These are phyloP conservation scores for Gobio occitaniae DNA, from an alignment of 2,797 vertebrate genomes.

Conservation along the genomic window DNA sequence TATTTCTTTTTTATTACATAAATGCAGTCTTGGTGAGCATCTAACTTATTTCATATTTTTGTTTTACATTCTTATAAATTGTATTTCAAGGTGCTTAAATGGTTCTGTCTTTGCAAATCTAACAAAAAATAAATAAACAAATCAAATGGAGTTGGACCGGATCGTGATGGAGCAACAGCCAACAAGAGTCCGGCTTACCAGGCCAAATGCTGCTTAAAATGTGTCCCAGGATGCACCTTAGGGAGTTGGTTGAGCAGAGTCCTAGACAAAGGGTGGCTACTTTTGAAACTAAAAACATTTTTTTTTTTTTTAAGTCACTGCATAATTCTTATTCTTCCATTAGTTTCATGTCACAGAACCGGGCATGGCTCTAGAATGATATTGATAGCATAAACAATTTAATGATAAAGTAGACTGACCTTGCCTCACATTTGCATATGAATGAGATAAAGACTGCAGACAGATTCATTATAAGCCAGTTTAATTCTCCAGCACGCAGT, in stretches of 20 bases:
- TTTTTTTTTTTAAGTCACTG: background rate
- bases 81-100: background rate
- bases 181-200: background rate
- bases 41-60: background rate
- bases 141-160: background rate
- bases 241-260: background rate
- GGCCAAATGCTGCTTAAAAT: constrained; percentile 16
- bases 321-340: background rate
- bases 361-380: background rate
- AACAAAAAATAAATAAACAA: background rate
- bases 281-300: no score
- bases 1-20: background rate
- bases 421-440: background rate
- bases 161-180: background rate
- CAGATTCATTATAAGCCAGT: background rate
- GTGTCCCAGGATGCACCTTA: background rate
- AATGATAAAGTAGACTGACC: background rate
- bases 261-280: background rate
- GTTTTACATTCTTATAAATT: background rate
- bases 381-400: constrained; percentile 2
- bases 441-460: constrained; percentile 9
- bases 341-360: background rate
- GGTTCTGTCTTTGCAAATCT: background rate
- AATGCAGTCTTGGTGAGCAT: background rate
- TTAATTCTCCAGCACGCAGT: constrained; percentile 1